phyloP scores from a whole-genome alignment of 2,888 invertebrate species.

The Athetis lepigone region DNA sequence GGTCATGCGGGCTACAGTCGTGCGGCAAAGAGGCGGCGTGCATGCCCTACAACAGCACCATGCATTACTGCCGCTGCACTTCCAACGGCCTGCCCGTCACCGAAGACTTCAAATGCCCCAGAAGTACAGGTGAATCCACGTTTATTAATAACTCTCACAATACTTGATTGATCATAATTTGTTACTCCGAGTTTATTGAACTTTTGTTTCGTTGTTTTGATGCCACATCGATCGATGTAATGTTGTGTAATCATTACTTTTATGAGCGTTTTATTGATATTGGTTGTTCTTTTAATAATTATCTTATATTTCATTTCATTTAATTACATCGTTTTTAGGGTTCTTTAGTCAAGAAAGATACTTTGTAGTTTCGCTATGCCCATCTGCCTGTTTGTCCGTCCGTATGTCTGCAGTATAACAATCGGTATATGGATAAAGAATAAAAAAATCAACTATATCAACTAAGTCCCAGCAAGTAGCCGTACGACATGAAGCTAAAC shows the following conservation, averaged over 20 bases:
- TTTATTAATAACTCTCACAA: slow-evolving; percentile 61
- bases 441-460: too few relatives aligned
- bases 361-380: too few relatives aligned
- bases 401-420: too few relatives aligned
- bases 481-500: neutral
- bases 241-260: slow-evolving; percentile 29
- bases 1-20: slow-evolving; percentile 81
- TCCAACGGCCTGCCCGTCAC: slow-evolving; percentile 91
- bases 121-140: slow-evolving; percentile 85
- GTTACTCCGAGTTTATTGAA: slow-evolving; percentile 59
- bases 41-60: slow-evolving; percentile 79
- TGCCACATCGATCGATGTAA: slow-evolving; percentile 8
- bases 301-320: neutral
- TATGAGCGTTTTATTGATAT: slow-evolving; percentile 3
- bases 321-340: too few relatives aligned
- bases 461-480: too few relatives aligned
- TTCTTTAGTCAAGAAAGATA: too few relatives aligned
- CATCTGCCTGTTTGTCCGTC: too few relatives aligned
- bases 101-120: slow-evolving; percentile 88
- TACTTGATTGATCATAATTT: slow-evolving; percentile 58
- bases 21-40: slow-evolving; percentile 92
- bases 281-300: slow-evolving; percentile 15
- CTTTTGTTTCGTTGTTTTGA: slow-evolving; percentile 47
- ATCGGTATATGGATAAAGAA: too few relatives aligned
- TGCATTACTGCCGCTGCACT: slow-evolving; percentile 89